Base-by-base conservation (phyloP, 2,888 invertebrate species). In the Podabrus alpinus region DNA sequence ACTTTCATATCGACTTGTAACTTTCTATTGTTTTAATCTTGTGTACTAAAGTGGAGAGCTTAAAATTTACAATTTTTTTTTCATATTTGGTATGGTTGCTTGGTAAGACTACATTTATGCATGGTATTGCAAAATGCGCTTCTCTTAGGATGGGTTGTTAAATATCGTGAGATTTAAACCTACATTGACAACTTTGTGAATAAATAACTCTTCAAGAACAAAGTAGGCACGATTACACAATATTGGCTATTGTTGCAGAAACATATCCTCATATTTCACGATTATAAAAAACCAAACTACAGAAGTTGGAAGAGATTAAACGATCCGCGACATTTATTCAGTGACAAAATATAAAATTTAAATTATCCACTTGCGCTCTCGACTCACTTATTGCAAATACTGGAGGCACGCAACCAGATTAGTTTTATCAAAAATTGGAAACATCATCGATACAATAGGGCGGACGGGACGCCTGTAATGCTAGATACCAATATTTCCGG, bases 201-300 rank as follows among this genome's bases (percentile, higher is more conserved):
- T 80, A 80, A 80, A 79, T 79, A 78, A 79, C 78, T 77, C 76
- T 75, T 76, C 76, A 76, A 77, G 77, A 80, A 80, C 79, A 80
- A 78, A 80, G 78, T 79, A 80, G 80, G 80, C 79, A 80, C 80
- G 76, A 78, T 79, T 80, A 69, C 79, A 77, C 78, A 78, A 80
- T 78, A 78, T 79, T 78, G 78, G 77, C 80, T 73, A 79, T 80
- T 80, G 80, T 80, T 78, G 76, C 76, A 76, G 74, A 73, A 77
- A 75, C 62, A 29, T 76, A 77, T 72, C 59, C 71, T 74, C 74
- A 77, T 74, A 77, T 77, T 74, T 77, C 69, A 72, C 69, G n/a
- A 64, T 45, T 24, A 60, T 9, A 69, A 76, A 77, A 73, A 77
- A 72, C 11, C 17, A 64, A 19, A 68, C 45, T 69, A 64, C 72